A percentile compares a stretch with the other conserved stretches of the same genome.
Conservation (phyloP, 2,797 vertebrate genomes). For the Pyrocephalus nanus region DNA sequence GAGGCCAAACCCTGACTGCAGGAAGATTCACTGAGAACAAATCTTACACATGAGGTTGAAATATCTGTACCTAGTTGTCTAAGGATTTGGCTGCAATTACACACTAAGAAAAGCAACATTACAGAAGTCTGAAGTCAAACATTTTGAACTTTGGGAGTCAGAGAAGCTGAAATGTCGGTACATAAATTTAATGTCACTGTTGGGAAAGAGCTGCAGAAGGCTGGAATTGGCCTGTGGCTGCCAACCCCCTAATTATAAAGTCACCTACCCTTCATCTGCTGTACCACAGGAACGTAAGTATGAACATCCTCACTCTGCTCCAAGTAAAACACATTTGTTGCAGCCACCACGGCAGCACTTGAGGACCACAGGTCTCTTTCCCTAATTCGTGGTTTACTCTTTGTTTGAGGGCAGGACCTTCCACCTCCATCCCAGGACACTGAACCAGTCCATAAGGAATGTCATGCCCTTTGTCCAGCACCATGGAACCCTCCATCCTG, state of each 20-base stretch:
- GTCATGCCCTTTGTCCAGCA: neutral
- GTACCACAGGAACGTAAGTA: neutral
- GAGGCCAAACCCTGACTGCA: neutral
- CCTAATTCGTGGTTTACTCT: neutral
- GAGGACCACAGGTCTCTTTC: neutral
- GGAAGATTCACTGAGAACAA: neutral
- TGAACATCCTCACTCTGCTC: neutral
- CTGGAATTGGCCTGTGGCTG: neutral
- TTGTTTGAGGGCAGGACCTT: neutral
- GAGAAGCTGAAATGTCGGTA: neutral
- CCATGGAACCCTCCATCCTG: neutral
- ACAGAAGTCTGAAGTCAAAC: neutral
- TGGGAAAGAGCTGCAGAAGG: neutral
- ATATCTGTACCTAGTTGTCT: neutral
- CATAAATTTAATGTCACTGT: neutral
- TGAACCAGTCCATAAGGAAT: neutral
- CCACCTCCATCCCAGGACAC: neutral
- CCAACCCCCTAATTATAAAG: fast-evolving
- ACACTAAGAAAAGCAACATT: neutral
- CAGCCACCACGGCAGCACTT: neutral
- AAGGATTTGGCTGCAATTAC: neutral
- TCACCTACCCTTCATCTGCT: neutral
- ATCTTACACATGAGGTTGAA: neutral
- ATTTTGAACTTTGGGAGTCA: neutral
- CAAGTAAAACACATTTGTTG: neutral